Conservation (phyloP, 1,140 invertebrate species). For the Chionoecetes opilio region DNA sequence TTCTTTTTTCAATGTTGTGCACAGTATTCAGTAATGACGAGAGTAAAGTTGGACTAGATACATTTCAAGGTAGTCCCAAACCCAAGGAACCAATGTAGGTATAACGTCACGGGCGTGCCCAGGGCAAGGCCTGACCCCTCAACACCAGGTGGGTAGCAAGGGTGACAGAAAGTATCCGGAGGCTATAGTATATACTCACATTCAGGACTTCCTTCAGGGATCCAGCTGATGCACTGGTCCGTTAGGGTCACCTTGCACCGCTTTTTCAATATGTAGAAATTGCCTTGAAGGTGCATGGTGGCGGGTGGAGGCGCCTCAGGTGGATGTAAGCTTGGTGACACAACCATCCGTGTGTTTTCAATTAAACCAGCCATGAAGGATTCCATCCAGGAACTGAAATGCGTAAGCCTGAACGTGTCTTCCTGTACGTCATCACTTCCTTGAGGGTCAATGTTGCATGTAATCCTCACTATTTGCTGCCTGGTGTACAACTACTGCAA, state of each 20-base stretch:
- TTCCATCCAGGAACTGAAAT: background rate
- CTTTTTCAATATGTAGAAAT: constrained; percentile 68
- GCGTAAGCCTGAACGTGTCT: background rate
- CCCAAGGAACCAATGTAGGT: too few relatives aligned
- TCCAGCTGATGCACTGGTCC: constrained; percentile 65
- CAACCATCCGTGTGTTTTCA: background rate
- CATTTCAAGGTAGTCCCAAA: too few relatives aligned
- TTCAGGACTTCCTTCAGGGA: constrained; percentile 60
- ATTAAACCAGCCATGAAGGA: background rate
- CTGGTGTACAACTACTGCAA: too few relatives aligned
- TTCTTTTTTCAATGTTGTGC: too few relatives aligned
- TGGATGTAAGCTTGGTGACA: background rate
- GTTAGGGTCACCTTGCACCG: constrained; percentile 68
- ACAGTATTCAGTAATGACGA: too few relatives aligned
- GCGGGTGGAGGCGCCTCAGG: background rate
- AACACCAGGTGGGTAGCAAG: too few relatives aligned
- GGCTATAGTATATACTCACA: constrained; percentile 53
- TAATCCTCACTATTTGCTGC: too few relatives aligned
- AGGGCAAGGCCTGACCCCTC: too few relatives aligned
- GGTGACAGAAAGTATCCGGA: too few relatives aligned
- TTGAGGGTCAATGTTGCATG: too few relatives aligned
- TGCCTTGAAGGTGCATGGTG: constrained; percentile 64
- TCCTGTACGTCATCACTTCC: background rate
- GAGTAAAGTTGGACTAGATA: too few relatives aligned
- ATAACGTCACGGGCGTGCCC: too few relatives aligned